Base-by-base conservation (phyloP, 2,888 invertebrate species). In the Synanthedon formicaeformis region DNA sequence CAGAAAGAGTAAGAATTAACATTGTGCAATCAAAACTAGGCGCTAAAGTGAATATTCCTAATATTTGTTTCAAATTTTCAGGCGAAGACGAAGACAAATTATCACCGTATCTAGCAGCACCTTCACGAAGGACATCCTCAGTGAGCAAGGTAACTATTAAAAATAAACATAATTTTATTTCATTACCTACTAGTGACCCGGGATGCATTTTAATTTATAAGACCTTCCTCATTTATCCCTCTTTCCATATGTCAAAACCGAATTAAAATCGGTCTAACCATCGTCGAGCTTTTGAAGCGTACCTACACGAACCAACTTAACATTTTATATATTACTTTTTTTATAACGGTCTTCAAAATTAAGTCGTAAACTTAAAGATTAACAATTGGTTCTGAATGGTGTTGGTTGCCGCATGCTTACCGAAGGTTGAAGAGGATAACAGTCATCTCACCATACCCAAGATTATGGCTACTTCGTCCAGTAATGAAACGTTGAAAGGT, bases 401-500 rank as follows among this genome's bases (percentile, higher is more conserved):
- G 51, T 56, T 57, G 41, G 55, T 50, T 52, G 34, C 52, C 59
- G 45, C 67, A 76, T 59, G 82, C 81, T 69, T 73, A 60, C 78
- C 14, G 13, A 57, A 57, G 53, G 71, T 83, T 79, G 90, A 91
- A 57, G 89, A 90, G 60, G 90, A 91, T 61, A 89, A 82, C 57
- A 89, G 89, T 57, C 91, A 91, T 73, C 78, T 93, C 57, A 91
- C 92, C 8, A 93, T 93, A 60, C 94, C 94, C 1, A 93, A 92
- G 78, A 91, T 92, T 50, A 91, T 93, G 67, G 90, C 92, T 0
- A 90, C 89, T 1, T 94, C 93, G 0, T 92, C 92, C 11, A 94
- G 94, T 71, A 91, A 92, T 52, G 94, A 94, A 70, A 94, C 94
- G 1, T 76, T 94, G 16, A 93, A 93, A 78, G 94, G 93, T 91